Evolutionary conservation across 2,113 vertebrate species (phyloP), one percentile per base, ranked within the genome.

Genomic region (Rhinoptilus africanus): DNA sequence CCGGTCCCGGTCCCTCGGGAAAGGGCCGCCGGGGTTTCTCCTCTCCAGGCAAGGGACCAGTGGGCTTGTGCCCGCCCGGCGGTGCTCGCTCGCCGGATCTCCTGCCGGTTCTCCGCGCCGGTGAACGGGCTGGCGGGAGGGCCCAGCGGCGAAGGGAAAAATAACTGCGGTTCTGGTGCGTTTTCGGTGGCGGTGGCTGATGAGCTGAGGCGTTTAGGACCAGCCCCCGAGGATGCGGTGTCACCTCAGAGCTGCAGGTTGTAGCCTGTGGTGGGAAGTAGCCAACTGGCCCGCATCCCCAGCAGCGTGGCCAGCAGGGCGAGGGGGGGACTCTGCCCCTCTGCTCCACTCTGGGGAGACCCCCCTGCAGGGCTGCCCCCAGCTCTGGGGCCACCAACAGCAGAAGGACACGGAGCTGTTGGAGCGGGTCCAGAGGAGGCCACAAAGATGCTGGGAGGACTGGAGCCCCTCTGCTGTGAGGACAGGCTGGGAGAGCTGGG

Each of bases 141-240:
- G 16, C 4, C 12, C 10, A 22, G 34, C 3, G 1, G 27, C 47
- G 10, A 53, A 66, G 23, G 48, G 39, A 19, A 35, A 47, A 68
- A 2, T 9, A 23, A 0, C 2, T 53, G 48, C 14, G 8, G 6
- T 51, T 73, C 48, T 2, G 0, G 5, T 24, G 20, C n/a, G n/a
- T n/a, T n/a, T n/a, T n/a, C n/a, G n/a, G n/a, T n/a, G n/a, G n/a
- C n/a, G n/a, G n/a, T n/a, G n/a, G n/a, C n/a, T n/a, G n/a, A n/a
- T n/a, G n/a, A n/a, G n/a, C 6, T 10, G 32, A 32, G 23, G 45
- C 27, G 14, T 76, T 71, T 53, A 39, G 78, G 88, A 24, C 5
- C 26, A 32, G 8, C 6, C 1, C 18, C 28, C 1, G 7, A 12
- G 10, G 35, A 8, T 0, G 4, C 43, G 47, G 12, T 51, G 54